A percentile compares a stretch with the other conserved stretches of the same genome.
Evolutionary conservation across 2,113 vertebrate genomes (phyloP).

Genomic region (Setophaga coronata): DNA sequence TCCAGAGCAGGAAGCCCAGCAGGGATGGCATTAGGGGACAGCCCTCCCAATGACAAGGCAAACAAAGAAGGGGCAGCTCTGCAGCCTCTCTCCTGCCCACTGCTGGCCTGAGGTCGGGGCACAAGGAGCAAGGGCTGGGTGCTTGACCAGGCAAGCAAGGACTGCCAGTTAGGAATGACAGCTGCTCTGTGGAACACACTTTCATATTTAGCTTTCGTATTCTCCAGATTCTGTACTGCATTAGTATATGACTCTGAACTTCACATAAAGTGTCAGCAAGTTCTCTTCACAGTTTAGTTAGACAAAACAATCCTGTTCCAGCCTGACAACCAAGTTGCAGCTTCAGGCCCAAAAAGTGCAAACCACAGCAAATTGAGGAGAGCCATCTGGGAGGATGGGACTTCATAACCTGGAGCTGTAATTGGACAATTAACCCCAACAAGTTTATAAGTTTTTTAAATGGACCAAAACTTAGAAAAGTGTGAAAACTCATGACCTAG

Average conservation of each 20-base stretch:
- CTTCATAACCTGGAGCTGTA: background rate
- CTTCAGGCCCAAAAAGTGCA: background rate
- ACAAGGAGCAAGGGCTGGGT: background rate
- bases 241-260: background rate
- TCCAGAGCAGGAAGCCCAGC: background rate
- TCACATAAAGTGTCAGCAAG: background rate
- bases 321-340: background rate
- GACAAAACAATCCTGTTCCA: background rate
- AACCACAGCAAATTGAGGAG: background rate
- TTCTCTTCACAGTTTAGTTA: background rate
- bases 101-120: accelerated
- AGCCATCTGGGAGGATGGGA: background rate
- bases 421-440: background rate
- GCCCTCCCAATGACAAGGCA: accelerated
- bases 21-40: background rate
- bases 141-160: background rate
- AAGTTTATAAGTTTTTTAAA: background rate
- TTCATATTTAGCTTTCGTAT: background rate
- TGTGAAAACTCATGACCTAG: background rate
- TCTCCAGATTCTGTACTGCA: background rate
- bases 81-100: no score
- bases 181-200: background rate
- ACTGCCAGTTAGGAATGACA: background rate
- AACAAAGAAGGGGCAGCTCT: background rate
- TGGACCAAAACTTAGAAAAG: background rate